Percentiles rank a stretch among this genome's conserved stretches.
Conservation (phyloP, 2,888 invertebrate species). For the Acanthosepion esculentum region DNA sequence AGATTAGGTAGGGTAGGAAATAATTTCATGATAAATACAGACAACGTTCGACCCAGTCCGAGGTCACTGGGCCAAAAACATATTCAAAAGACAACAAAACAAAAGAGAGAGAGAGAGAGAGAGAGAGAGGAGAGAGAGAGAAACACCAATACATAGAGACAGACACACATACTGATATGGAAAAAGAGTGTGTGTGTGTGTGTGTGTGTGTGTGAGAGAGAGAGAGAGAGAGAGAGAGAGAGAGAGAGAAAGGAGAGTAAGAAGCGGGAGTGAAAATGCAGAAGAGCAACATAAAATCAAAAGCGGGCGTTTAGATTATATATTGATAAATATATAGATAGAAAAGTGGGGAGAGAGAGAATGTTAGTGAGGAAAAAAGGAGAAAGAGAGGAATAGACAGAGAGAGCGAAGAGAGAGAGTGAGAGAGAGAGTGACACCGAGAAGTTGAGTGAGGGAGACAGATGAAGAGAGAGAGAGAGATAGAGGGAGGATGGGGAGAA, state of each 20-base stretch:
- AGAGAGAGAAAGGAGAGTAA: background rate
- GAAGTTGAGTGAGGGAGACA: no score
- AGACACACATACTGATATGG: no score
- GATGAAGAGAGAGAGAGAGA: no score
- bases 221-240: background rate
- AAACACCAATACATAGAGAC: background rate
- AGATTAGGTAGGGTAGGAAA: no score
- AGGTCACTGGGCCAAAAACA: background rate
- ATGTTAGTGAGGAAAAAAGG: background rate
- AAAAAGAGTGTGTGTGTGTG: background rate
- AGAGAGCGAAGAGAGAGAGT: background rate
- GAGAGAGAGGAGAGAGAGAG: background rate
- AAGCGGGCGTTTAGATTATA: no score
- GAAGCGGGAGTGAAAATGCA: background rate
- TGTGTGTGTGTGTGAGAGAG: background rate
- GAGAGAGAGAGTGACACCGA: no score
- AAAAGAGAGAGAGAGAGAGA: background rate
- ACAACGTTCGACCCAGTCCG: background rate
- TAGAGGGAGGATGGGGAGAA: no score
- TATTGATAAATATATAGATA: no score
- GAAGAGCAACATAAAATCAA: no score
- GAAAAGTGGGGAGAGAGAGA: background rate
- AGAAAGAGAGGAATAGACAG: background rate
- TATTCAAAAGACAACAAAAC: no score
- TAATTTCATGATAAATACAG: no score